A percentile compares a stretch with the other conserved stretches of the same genome.
Evolutionary conservation across 2,113 vertebrate species (phyloP).

Genomic region (Stigmatopora argus): DNA sequence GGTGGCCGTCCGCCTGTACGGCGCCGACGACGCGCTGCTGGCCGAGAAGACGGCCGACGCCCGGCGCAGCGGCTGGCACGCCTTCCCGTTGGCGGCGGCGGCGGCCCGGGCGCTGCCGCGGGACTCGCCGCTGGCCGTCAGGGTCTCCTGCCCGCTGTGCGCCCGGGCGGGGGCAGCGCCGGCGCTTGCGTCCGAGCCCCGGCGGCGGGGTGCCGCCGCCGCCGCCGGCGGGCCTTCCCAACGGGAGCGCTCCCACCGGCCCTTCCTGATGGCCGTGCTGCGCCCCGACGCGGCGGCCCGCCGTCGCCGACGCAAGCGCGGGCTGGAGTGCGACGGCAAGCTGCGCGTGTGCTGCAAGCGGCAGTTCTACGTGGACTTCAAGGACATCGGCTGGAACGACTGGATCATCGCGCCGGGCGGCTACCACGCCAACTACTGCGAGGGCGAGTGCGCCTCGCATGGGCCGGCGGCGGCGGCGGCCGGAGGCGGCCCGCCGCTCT

Average conservation of each 20-base stretch:
- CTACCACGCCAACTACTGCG: conserved; percentile 97
- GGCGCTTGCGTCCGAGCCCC: conserved; percentile 62
- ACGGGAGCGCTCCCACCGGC: conserved; percentile 89
- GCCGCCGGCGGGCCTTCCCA: conserved; percentile 60
- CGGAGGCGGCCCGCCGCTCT: conserved; percentile 85
- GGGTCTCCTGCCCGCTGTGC: conserved; percentile 84
- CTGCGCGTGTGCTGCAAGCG: conserved; percentile 95
- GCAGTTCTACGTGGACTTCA: conserved; percentile 95
- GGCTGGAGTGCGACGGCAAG: conserved; percentile 95
- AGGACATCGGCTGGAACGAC: conserved; percentile 97
- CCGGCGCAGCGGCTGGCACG: conserved; percentile 93
- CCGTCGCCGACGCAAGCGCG: conserved; percentile 78
- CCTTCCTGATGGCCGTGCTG: conserved; percentile 92
- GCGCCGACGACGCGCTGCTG: conserved; percentile 66
- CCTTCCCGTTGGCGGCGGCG: conserved; percentile 80
- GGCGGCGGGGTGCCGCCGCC: conserved; percentile 34
- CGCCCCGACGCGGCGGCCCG: conserved; percentile 76
- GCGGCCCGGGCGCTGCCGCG: conserved; percentile 75
- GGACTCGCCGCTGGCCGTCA: conserved; percentile 69
- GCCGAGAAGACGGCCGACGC: conserved; percentile 88
- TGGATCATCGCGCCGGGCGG: conserved; percentile 96
- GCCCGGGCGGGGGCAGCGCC: conserved; percentile 79
- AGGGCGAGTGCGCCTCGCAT: conserved; percentile 93
- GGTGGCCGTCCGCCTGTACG: conserved; percentile 81
- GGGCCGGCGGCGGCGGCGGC: conserved; percentile 85